Conservation (phyloP, 2,113 vertebrate genomes). For the Gnathonemus echidnorhynchus region DNA sequence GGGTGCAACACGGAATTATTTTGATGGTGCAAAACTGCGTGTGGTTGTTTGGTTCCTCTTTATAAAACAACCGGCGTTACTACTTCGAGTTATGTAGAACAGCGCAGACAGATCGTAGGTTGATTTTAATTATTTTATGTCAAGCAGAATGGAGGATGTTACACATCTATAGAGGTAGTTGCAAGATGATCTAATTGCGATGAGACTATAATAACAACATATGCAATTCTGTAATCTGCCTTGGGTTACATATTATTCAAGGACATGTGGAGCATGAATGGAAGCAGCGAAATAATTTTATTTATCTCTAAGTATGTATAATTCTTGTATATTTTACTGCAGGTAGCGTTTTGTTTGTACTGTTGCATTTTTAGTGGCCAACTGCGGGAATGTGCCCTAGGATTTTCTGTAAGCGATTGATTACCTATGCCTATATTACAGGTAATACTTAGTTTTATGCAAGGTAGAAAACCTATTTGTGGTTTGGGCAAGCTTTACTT, state of each 20-base stretch:
- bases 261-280: background rate
- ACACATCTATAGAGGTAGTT: background rate
- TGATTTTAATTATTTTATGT: background rate
- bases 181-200: background rate
- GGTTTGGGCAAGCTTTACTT: background rate
- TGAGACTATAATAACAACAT: background rate
- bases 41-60: background rate
- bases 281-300: background rate
- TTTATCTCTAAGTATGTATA: background rate
- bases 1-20: conserved; percentile 1
- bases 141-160: background rate
- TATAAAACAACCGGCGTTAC: background rate
- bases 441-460: background rate
- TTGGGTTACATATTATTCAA: background rate
- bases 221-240: background rate
- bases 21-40: background rate
- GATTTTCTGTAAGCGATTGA: background rate
- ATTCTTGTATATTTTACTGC: background rate
- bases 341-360: background rate
- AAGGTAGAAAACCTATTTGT: background rate
- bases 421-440: background rate
- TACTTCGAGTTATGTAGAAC: background rate
- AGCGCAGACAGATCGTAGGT: background rate
- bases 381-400: background rate
- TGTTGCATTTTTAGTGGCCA: background rate